Conservation (phyloP, 1,140 invertebrate genomes). For the Pachypeltis micranthus region DNA sequence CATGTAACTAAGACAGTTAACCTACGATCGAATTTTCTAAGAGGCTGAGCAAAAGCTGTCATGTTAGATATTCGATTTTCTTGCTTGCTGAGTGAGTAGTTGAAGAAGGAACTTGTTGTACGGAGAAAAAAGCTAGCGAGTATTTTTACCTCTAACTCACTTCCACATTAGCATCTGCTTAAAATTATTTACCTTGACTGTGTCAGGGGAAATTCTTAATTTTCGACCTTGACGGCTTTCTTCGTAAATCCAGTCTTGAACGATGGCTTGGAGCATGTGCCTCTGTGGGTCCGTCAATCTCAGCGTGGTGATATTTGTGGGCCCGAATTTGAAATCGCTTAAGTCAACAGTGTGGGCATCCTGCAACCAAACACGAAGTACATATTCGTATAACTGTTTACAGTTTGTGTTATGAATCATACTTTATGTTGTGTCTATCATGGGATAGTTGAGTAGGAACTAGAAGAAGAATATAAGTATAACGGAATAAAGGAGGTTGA, state of each 20-base stretch:
- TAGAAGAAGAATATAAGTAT: no score
- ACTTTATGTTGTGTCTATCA: no score
- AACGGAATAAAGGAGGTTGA: no score
- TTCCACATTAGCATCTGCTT: no score
- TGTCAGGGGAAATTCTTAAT: slow-evolving; percentile 23
- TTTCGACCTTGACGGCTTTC: slow-evolving; percentile 23
- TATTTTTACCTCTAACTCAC: not conserved
- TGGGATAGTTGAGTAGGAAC: no score
- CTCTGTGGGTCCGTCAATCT: slow-evolving; percentile 51
- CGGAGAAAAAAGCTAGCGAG: not conserved
- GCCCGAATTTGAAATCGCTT: slow-evolving; percentile 46
- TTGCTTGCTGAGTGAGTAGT: no score
- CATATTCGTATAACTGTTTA: no score
- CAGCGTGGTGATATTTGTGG: slow-evolving; percentile 61
- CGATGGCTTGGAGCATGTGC: slow-evolving; percentile 33
- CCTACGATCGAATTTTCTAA: no score
- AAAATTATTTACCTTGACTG: slow-evolving; percentile 8
- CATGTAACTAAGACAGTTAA: not conserved
- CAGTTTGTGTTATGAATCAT: no score
- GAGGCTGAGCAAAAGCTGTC: no score
- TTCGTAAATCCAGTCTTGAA: slow-evolving; percentile 38
- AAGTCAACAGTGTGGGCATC: slow-evolving; percentile 62
- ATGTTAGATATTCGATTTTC: no score
- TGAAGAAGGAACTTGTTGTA: no score
- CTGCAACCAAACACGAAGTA: slow-evolving; percentile 32